These are phyloP conservation scores for Craniophora ligustri DNA, from an alignment of 2,888 invertebrate genomes.

Conservation along the genomic window DNA sequence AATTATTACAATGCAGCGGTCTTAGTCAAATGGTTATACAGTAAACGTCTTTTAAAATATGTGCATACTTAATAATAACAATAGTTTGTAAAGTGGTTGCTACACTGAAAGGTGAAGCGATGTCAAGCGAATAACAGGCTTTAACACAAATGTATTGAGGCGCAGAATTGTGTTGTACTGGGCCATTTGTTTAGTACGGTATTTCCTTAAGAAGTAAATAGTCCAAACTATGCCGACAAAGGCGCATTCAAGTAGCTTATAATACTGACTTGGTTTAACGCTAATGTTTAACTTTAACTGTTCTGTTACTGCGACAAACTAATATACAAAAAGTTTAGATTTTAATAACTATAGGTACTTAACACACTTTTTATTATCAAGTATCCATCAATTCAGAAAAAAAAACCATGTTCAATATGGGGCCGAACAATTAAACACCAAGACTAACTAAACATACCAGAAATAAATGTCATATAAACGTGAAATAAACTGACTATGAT, in stretches of 20 bases:
- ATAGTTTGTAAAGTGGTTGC: constrained; percentile 34
- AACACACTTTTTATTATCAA: no score
- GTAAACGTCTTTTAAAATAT: constrained; percentile 46
- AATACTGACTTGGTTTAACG: background rate
- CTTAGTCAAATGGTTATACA: constrained; percentile 39
- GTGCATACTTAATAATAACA: constrained; percentile 51
- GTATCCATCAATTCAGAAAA: no score
- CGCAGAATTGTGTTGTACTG: background rate
- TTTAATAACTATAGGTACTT: no score
- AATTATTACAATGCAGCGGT: constrained; percentile 31
- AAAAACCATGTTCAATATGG: no score
- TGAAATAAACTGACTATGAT: no score
- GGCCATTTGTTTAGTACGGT: constrained; percentile 9
- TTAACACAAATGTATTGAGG: constrained; percentile 15
- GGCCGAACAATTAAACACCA: no score
- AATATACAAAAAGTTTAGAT: no score
- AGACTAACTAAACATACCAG: no score
- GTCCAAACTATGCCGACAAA: background rate
- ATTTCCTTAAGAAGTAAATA: constrained; percentile 8
- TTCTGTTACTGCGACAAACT: no score
- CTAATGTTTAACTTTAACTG: background rate
- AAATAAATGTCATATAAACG: no score
- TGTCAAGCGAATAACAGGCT: constrained; percentile 38
- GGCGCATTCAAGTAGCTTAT: background rate
- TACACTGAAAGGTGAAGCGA: constrained; percentile 34